Percentiles rank a stretch among this genome's conserved stretches.
Conservation (phyloP, 2,888 invertebrate genomes). For the Clepsis dumicolana region DNA sequence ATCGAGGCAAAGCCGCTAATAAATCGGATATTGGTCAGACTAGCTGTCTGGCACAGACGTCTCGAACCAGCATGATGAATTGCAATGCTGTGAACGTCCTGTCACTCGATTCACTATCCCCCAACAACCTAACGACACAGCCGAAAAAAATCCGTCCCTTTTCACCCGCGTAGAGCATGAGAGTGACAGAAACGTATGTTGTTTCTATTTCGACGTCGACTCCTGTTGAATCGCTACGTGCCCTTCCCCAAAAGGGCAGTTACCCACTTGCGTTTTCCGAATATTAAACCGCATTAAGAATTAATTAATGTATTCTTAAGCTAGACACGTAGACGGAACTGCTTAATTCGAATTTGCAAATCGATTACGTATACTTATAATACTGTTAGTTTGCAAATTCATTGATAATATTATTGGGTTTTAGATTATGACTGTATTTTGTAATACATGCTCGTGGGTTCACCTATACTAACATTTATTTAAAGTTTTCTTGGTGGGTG, state of each 20-base stretch:
- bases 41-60: slow-evolving; percentile 27
- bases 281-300: slow-evolving; percentile 37
- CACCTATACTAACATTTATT: too few relatives aligned
- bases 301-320: slow-evolving; percentile 52
- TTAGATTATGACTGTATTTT: too few relatives aligned
- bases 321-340: slow-evolving; percentile 74
- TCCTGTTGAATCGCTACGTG: slow-evolving; percentile 5
- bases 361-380: slow-evolving; percentile 71
- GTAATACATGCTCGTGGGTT: too few relatives aligned
- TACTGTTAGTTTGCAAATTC: slow-evolving; percentile 66
- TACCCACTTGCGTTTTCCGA: slow-evolving; percentile 36
- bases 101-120: background rate
- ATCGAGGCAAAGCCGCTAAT: slow-evolving; percentile 21
- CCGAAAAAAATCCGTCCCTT: background rate
- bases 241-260: slow-evolving; percentile 35
- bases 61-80: slow-evolving; percentile 28
- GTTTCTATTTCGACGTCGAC: background rate
- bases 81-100: slow-evolving; percentile 21
- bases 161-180: background rate
- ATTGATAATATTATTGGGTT: slow-evolving; percentile 20
- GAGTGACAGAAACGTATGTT: slow-evolving; percentile 10
- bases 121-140: background rate
- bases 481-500: too few relatives aligned
- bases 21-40: slow-evolving; percentile 39
- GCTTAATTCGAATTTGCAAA: slow-evolving; percentile 67